phyloP scores from a whole-genome alignment of 2,797 vertebrate genomes.

The Cyprinella venusta region DNA sequence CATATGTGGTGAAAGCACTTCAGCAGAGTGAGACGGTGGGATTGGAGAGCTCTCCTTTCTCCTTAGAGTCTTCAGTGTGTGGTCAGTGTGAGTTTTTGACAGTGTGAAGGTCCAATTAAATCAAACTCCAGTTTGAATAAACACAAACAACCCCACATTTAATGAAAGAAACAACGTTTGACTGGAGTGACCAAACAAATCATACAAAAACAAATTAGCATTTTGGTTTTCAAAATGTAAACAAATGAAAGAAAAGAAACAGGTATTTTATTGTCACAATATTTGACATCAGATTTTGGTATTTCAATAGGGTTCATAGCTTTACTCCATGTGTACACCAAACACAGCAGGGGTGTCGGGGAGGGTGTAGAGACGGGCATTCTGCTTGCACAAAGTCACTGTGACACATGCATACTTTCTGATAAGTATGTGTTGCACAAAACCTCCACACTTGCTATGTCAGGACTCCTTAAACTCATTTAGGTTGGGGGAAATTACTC shows the following conservation, averaged over 20 bases:
- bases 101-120: constrained; percentile 73
- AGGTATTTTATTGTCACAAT: constrained; percentile 41
- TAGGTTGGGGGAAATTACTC: neutral
- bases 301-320: constrained; percentile 91
- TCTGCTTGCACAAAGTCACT: constrained; percentile 79
- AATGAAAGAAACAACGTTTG: constrained; percentile 65
- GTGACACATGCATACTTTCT: constrained; percentile 18
- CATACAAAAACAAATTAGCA: constrained; percentile 36
- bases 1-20: constrained; percentile 74
- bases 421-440: constrained; percentile 69
- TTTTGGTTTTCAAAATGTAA: constrained; percentile 16
- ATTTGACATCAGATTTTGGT: constrained; percentile 67
- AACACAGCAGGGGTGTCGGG: constrained; percentile 73
- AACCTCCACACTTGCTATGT: constrained; percentile 54
- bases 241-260: neutral
- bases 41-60: constrained; percentile 83
- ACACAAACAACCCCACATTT: constrained; percentile 61
- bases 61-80: constrained; percentile 74
- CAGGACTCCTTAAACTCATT: neutral
- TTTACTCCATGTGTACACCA: constrained; percentile 83
- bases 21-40: constrained; percentile 85
- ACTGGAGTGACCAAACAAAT: constrained; percentile 47
- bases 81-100: constrained; percentile 62
- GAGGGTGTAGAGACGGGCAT: constrained; percentile 52
- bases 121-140: constrained; percentile 76